Base-by-base conservation (phyloP, 53 echinoderm and acorn worm genomes). In the Temnopleurus reevesii region DNA sequence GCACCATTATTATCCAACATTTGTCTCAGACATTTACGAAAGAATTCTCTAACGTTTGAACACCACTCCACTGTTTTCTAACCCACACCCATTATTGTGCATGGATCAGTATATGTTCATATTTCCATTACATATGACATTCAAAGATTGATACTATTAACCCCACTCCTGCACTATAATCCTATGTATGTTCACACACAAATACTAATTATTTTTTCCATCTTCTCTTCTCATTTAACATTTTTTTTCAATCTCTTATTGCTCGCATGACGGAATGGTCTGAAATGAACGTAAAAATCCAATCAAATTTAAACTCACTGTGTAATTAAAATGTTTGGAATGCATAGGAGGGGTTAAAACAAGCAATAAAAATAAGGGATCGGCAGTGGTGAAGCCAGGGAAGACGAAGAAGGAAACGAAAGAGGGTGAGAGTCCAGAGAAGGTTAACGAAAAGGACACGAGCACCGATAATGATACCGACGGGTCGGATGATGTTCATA, bases 191-290 rank as follows among this genome's bases (percentile, higher is more conserved):
- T 77, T 21, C 43, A 41, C 47, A 77, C 77, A 17, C 25, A 49
- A n/a, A 53, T 81, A 64, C 65, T 86, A 86, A 86, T 46, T 8
- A 26, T 25, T 53, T 86, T 21, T 64, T 25, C 86, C 59, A 83
- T 84, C 45, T 64, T 65, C 46, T 61, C 65, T 61, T 86, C 41
- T 36, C 56, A 83, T 85, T 57, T 83, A 34, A 18, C 23, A 21
- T 58, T 57, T 84, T 57, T n/a, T n/a, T 56, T 57, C 63, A 38
- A 35, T 46, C 46, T 86, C 47, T 28, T 57, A 81, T 59, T 86
- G 86, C 86, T 61, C 61, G 86, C 86, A 86, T 86, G 65, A 86
- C 45, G 86, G 65, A 86, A 64, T 86, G 63, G 86, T 81, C 65
- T 65, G 65, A 65, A 55, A 65, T 65, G 65, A 65, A 64, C 64